Conservation (phyloP, 2,797 vertebrate genomes). For the Tiaroga cobitis region DNA sequence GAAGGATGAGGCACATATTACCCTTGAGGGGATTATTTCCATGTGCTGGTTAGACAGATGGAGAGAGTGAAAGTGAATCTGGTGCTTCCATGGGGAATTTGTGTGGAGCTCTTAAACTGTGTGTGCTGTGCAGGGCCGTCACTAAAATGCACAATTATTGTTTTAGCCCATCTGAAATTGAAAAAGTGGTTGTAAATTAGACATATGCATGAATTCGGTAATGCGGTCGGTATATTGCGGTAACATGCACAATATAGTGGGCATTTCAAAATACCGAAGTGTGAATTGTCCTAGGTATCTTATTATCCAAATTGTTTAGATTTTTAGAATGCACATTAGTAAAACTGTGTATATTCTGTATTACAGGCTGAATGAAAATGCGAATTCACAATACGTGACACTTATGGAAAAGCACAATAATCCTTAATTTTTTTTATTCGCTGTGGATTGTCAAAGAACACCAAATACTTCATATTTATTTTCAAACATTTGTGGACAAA, state of each 20-base stretch:
- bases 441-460: neutral
- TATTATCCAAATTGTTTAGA: neutral
- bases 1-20: slow-evolving; percentile 23
- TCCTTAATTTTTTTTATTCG: neutral
- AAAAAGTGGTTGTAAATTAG: neutral
- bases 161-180: neutral
- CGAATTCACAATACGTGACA: neutral
- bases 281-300: neutral
- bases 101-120: neutral
- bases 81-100: slow-evolving; percentile 18
- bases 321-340: neutral
- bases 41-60: slow-evolving; percentile 13
- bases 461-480: neutral
- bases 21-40: slow-evolving; percentile 14
- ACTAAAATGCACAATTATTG: neutral
- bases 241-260: neutral
- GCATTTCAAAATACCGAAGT: neutral
- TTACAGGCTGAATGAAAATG: neutral
- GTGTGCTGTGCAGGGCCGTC: neutral
- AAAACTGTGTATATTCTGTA: neutral
- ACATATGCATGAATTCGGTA: neutral
- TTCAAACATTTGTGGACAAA: neutral
- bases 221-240: neutral
- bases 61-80: neutral
- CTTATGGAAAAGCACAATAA: neutral